phyloP scores from a whole-genome alignment of 2,113 vertebrate species.

The Tenrec ecaudatus region DNA sequence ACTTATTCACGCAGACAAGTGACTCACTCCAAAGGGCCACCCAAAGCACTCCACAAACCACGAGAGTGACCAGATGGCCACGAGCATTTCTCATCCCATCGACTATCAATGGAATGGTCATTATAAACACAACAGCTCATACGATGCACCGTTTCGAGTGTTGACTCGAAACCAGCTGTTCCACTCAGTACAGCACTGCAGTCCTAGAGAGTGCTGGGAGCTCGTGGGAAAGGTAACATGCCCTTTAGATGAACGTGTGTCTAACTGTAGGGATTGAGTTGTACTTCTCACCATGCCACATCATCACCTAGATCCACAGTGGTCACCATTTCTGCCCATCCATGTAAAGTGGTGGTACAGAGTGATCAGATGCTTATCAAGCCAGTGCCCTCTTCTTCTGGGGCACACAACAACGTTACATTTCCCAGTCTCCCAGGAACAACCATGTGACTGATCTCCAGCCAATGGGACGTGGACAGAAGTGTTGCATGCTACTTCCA shows the following conservation, averaged over 20 bases:
- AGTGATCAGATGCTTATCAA: not conserved
- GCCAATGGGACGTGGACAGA: not conserved
- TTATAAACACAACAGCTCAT: conserved; percentile 66
- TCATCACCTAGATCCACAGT: not conserved
- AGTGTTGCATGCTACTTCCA: not conserved
- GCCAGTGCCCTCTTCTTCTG: not conserved
- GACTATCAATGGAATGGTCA: conserved; percentile 21
- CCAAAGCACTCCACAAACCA: conserved; percentile 43
- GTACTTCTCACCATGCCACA: not conserved
- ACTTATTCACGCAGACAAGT: conserved; percentile 50
- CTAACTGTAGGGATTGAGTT: not conserved
- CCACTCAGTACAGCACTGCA: conserved; percentile 38
- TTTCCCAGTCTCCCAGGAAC: conserved; percentile 14
- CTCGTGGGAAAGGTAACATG: not conserved
- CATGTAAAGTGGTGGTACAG: not conserved
- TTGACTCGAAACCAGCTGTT: conserved; percentile 64
- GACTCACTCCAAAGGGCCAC: not conserved
- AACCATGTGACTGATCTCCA: conserved; percentile 11
- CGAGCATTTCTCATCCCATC: not conserved
- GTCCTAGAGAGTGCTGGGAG: conserved; percentile 49
- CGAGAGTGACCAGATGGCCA: conserved; percentile 46
- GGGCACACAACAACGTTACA: not conserved
- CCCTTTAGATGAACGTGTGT: not conserved
- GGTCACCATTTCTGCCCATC: not conserved
- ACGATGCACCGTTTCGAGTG: conserved; percentile 51